Base-by-base conservation (phyloP, 2,888 invertebrate species). In the Acholoe squamosa region DNA sequence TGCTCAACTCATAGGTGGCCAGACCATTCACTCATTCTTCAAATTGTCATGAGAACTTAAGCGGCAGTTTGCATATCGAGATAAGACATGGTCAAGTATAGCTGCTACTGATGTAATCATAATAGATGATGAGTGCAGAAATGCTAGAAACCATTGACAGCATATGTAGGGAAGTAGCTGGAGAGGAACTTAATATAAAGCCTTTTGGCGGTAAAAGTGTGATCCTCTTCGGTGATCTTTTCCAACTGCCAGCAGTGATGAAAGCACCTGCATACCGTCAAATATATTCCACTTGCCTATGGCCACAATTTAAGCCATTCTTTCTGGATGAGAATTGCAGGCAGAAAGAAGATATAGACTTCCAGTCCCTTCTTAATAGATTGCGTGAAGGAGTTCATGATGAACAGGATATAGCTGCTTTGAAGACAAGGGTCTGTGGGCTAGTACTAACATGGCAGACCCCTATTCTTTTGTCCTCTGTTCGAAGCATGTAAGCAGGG, bases 21-120 rank as follows among this genome's bases (percentile, higher is more conserved):
- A 56, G 22, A 88, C 88, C 22, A 56, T 88, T 14, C 88, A 88
- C 28, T 88, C 88, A 54, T 88, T 88, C 54, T 88, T 88, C 31
- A 88, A 88, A 31, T 12, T 88, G 33, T 43, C 52, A 28, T 10
- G 12, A 3, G 56, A 52, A 1, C 56, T 88, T 25, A 56, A 88
- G 56, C n/a, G n/a, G 28, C 10, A 54, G 12, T 88, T 54, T 28
- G 28, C 0, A 19, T 88, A 88, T 22, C 22, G 56, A 3, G 88
- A 88, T 31, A 25, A 52, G 28, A 88, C 56, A 88, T 88, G 52
- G 88, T 54, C 52, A n/a, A 56, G 5, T 22, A 88, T 88, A 22
- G 88, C 88, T 10, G n/a, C 88, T 25, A 88, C 88, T 14, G 88
- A 88, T 88, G 88, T 88, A 1, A 88, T 88, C 56, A 88, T 88